These are phyloP conservation scores for Hypsopygia costalis DNA, from an alignment of 2,888 invertebrate species.

Conservation along the genomic window DNA sequence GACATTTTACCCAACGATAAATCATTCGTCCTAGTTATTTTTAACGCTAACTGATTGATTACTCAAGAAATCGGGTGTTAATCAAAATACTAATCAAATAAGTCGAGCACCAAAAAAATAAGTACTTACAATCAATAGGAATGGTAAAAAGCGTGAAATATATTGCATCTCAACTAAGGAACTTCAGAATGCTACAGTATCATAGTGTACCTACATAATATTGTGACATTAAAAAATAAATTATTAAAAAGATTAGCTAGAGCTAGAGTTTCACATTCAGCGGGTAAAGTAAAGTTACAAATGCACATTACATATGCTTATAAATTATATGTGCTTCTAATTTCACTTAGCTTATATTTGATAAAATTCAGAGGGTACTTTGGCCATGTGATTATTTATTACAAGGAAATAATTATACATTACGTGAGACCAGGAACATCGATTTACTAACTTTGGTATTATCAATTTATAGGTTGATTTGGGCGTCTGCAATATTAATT, in stretches of 20 bases:
- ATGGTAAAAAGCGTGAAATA: slow-evolving; percentile 7
- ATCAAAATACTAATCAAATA: slow-evolving; percentile 3
- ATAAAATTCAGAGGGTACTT: background rate
- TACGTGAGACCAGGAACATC: slow-evolving; percentile 1
- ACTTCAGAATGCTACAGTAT: slow-evolving; percentile 9
- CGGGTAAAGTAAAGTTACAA: background rate
- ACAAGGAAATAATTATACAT: too few species aligned
- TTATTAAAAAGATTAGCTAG: too few species aligned
- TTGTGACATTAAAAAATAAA: background rate
- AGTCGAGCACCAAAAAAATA: background rate
- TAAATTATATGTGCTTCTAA: background rate
- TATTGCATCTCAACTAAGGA: slow-evolving; percentile 7
- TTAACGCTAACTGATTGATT: too few species aligned
- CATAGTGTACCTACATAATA: background rate
- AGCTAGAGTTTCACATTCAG: too few species aligned
- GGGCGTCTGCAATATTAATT: too few species aligned
- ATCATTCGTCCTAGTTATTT: too few species aligned
- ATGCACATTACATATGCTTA: slow-evolving; percentile 3
- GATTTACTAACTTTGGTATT: slow-evolving; percentile 1
- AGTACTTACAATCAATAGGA: slow-evolving; percentile 5
- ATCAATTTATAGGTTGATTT: too few species aligned
- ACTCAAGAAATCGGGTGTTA: background rate
- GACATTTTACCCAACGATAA: too few species aligned
- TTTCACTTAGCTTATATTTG: background rate
- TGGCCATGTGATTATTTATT: background rate